Base-by-base conservation (phyloP, 2,797 vertebrate species). In the Xenentodon cancila region DNA sequence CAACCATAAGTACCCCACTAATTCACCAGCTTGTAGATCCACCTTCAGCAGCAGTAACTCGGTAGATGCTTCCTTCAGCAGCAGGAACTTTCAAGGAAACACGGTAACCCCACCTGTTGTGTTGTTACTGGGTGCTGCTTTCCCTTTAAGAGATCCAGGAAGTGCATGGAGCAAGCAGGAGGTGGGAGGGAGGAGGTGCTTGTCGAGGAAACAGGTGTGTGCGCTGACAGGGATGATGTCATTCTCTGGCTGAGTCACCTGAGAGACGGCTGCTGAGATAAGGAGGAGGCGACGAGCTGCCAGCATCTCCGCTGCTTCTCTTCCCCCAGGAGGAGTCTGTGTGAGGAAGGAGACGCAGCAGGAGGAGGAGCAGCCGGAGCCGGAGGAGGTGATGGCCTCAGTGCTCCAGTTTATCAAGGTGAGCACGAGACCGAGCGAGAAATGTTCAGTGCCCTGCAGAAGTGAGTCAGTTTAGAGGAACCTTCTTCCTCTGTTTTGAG, bases 191-290 rank as follows among this genome's bases (percentile, higher is more conserved):
- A 51, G 75, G 85, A 7, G 88, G 86, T 12, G 82, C 82, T 81
- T 79, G 55, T 61, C 57, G 72, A 84, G 87, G 89, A 89, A 90
- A 90, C 91, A 92, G 92, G 93, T 94, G 91, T 90, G 85, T 84
- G 87, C 44, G 65, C 69, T 32, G 71, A 85, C 62, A 85, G 68
- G 40, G 77, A 87, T 94, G 91, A 93, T 92, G 91, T 94, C 90
- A 92, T 92, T 88, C 79, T 73, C 8, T 75, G 87, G 73, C 69
- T 74, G 83, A 80, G 87, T 92, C 88, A 92, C 90, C 91, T 92
- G 92, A 79, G 84, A 82, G 85, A 85, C 72, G 40, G 53, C 63
- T 27, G 68, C 67, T 53, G 64, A 69, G 53, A 42, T 13, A 12
- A 34, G 17, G 22, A 61, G 59, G 43, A 56, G 43, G 62, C 8